A percentile compares a stretch with the other conserved stretches of the same genome.
Evolutionary conservation across 2,797 vertebrate species (phyloP).

Genomic region (Sebastes variabilis): DNA sequence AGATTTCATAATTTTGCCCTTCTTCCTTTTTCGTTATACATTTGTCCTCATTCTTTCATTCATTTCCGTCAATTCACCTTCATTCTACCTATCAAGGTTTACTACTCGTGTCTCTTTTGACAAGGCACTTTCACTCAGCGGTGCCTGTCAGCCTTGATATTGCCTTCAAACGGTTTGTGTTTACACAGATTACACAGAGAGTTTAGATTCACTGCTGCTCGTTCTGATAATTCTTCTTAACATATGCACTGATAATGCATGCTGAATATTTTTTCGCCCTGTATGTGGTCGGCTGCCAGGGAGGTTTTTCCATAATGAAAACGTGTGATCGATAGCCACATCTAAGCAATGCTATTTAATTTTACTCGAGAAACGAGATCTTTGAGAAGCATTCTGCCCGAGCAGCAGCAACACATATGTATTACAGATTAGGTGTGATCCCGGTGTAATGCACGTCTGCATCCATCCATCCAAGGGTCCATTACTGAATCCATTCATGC

Average conservation of each 20-base stretch:
- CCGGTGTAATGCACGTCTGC: slow-evolving; percentile 3
- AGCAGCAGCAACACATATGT: not conserved
- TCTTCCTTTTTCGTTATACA: not conserved
- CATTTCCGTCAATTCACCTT: not conserved
- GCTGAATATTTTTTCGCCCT: not conserved
- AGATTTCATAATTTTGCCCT: not conserved
- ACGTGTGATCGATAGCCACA: slow-evolving; percentile 23
- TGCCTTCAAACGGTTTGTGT: not conserved
- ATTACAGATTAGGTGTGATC: slow-evolving; percentile 22
- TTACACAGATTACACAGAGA: not conserved
- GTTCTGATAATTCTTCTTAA: not conserved
- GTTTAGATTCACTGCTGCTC: slow-evolving; percentile 1
- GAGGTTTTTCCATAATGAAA: slow-evolving; percentile 38
- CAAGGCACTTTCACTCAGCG: slow-evolving; percentile 1
- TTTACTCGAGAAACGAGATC: not conserved
- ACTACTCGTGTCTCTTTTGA: not conserved
- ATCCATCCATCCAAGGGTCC: slow-evolving; percentile 28
- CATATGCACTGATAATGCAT: slow-evolving; percentile 23
- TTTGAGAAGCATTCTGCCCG: not conserved
- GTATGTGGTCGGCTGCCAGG: slow-evolving; percentile 14
- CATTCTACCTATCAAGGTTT: not conserved
- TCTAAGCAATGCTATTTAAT: slow-evolving; percentile 14
- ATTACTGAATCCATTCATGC: slow-evolving; percentile 28
- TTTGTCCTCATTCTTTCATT: not conserved
- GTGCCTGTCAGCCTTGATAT: slow-evolving; percentile 5